Evolutionary conservation across 2,113 vertebrate genomes (phyloP), one percentile per base, ranked within the genome.

Genomic region (Oncorhynchus keta): DNA sequence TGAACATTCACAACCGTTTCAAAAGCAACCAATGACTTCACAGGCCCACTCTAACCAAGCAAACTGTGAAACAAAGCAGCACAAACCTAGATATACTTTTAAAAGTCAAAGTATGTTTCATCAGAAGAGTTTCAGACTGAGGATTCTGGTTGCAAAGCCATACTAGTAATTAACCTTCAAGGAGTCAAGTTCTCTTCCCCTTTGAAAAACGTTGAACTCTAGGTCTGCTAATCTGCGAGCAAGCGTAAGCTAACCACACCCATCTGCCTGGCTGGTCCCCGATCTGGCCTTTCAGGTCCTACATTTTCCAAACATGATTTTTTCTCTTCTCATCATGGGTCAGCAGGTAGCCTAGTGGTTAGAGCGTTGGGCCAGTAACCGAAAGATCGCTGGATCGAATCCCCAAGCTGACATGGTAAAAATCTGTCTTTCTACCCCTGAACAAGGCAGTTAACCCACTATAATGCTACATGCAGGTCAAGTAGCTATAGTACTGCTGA

Each of bases 241-340:
- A 24, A 67, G 49, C 49, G 20, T 22, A 45, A 73, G 20, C 48
- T 30, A 35, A 74, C 71, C 72, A 24, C 77, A 62, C 72, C 77
- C 55, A 28, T 39, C 22, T 74, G 65, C 72, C 72, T 70, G 70
- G 71, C 71, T 11, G 2, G 39, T 32, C 35, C 62, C 71, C 57
- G 13, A 51, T 26, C 71, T 61, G 48, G 65, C 76, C 68, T 28
- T 57, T 32, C 64, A 70, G 49, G 30, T 67, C 20, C 66, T 28
- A 20, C 61, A 16, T 45, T 26, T 61, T 61, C 51, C 67, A 59
- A 35, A 28, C 67, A 7, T 35, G 1, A 39, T 59, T 30, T 62
- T 49, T 59, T 45, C 48, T 9, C 16, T 5, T 9, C 68, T n/a
- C 39, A 30, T 57, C 48, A 32, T 28, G 35, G 6, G 35, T 35